Percentiles rank a stretch among this genome's conserved stretches.
Evolutionary conservation across 2,113 vertebrate species (phyloP).

Genomic region (Corvus moneduloides): DNA sequence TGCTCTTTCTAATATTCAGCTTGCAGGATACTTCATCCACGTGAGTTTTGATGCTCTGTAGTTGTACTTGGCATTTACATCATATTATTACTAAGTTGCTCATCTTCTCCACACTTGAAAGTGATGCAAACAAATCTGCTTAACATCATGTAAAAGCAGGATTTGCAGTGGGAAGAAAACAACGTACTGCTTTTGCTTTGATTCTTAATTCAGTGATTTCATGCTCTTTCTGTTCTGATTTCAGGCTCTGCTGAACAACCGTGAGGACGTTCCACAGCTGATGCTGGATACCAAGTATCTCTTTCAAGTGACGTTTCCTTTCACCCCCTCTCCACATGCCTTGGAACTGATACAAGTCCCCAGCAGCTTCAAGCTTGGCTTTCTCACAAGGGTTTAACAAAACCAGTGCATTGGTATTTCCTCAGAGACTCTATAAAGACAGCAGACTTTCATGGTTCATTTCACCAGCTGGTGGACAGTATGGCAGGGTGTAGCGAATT

Average conservation of each 20-base stretch:
- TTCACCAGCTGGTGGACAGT: background rate
- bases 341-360: conserved; percentile 92
- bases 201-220: background rate
- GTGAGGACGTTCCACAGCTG: conserved; percentile 82
- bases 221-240: conserved; percentile 48
- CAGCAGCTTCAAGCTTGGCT: conserved; percentile 88
- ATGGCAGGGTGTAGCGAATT: background rate
- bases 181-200: background rate
- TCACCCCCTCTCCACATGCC: conserved; percentile 83
- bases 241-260: conserved; percentile 84
- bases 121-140: background rate
- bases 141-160: background rate
- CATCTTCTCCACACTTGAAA: background rate
- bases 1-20: background rate
- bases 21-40: background rate
- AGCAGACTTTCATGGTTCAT: background rate
- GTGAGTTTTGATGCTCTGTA: background rate
- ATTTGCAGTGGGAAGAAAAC: background rate
- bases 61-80: background rate
- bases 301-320: conserved; percentile 96
- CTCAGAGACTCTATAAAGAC: background rate
- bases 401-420: background rate
- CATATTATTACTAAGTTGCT: background rate
- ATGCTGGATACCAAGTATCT: conserved; percentile 89
- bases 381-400: conserved; percentile 84